phyloP scores from a whole-genome alignment of 2,888 invertebrate species.

The Reticulitermes lucifugus region DNA sequence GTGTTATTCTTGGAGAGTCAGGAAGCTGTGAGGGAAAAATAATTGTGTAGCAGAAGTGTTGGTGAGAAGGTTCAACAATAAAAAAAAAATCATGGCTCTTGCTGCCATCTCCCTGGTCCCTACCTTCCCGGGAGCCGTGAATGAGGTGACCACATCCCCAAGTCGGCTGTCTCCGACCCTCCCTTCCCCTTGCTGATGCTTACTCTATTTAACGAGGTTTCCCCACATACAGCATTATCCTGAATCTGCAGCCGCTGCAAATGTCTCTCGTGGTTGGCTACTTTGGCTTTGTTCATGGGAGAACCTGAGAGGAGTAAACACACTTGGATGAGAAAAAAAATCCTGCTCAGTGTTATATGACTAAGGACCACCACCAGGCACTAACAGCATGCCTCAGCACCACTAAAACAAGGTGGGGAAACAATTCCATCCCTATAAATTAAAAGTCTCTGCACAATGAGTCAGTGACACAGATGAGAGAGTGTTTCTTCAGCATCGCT shows the following conservation, averaged over 20 bases:
- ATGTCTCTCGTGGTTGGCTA: constrained; percentile 79
- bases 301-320: constrained; percentile 61
- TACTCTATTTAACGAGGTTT: constrained; percentile 86
- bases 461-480: no score
- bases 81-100: constrained; percentile 30
- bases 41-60: constrained; percentile 4
- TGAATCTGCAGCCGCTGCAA: constrained; percentile 60
- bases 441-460: no score
- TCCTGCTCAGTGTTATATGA: not conserved
- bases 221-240: constrained; percentile 75
- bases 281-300: constrained; percentile 85
- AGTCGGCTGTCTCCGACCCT: constrained; percentile 43
- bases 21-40: not conserved
- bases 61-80: not conserved
- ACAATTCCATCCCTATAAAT: no score
- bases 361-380: not conserved
- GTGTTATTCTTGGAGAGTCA: not conserved
- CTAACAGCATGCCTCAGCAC: not conserved
- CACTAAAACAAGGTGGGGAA: not conserved
- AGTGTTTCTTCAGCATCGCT: no score
- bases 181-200: constrained; percentile 59
- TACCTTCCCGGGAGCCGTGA: constrained; percentile 42
- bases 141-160: constrained; percentile 46
- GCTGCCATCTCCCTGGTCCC: constrained; percentile 37
- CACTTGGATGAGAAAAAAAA: constrained; percentile 58